Evolutionary conservation across 2,888 invertebrate species (phyloP).

Genomic region (Helobdella robusta): DNA sequence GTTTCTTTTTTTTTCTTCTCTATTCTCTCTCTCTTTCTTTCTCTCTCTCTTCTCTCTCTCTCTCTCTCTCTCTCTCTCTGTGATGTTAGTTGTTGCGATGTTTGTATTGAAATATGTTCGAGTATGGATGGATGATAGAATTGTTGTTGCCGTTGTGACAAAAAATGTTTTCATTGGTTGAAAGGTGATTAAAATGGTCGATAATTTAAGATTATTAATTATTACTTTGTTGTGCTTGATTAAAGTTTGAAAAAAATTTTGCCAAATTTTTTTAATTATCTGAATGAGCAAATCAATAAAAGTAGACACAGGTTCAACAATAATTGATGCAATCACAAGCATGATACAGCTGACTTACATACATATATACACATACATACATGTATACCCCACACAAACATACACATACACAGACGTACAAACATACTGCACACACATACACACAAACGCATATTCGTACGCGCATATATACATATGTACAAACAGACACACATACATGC

Average conservation of each 20-base stretch:
- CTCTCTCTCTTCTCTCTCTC: not conserved
- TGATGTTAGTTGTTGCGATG: not conserved
- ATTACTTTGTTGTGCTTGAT: no score
- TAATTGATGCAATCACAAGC: no score
- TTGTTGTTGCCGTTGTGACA: no score
- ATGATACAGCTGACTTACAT: not conserved
- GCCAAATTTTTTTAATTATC: no score
- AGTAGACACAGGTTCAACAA: no score
- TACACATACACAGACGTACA: not conserved
- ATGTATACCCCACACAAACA: not conserved
- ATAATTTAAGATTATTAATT: no score
- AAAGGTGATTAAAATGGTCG: no score
- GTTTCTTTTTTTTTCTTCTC: not conserved
- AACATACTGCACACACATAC: not conserved
- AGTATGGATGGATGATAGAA: no score
- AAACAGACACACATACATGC: not conserved
- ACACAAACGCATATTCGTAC: not conserved
- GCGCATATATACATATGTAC: slow-evolving; percentile 3
- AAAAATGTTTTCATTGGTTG: no score
- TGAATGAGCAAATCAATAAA: no score
- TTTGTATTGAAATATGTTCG: no score
- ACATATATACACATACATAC: not conserved
- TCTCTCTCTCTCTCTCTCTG: not conserved
- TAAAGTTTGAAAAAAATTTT: no score
- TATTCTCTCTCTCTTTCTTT: not conserved